Percentiles rank a stretch among this genome's conserved stretches.
phyloP scores from a whole-genome alignment of 2,888 invertebrate genomes.

The Synanthedon andrenaeformis region DNA sequence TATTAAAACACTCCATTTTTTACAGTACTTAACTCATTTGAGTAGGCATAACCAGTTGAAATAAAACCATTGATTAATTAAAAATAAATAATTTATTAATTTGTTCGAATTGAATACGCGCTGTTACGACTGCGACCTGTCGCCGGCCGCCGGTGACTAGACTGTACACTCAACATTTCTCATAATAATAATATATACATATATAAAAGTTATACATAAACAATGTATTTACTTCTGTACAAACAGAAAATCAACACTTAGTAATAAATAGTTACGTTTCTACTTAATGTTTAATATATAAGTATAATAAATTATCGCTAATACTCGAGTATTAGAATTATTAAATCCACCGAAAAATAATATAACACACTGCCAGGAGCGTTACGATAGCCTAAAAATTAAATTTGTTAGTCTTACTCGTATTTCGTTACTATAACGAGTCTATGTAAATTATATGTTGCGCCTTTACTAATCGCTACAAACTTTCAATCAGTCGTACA shows the following conservation, averaged over 20 bases:
- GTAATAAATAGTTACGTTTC: constrained; percentile 55
- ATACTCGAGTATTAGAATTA: constrained; percentile 70
- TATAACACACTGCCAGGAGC: constrained; percentile 57
- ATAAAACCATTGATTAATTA: constrained; percentile 42
- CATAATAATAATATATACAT: constrained; percentile 12
- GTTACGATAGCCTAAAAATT: constrained; percentile 49
- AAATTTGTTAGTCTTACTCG: constrained; percentile 55
- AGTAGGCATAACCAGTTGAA: constrained; percentile 8
- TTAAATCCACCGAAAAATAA: constrained; percentile 63
- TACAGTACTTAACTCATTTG: no score
- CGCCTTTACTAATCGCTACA: constrained; percentile 35
- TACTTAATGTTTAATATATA: constrained; percentile 45
- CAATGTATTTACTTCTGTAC: constrained; percentile 52
- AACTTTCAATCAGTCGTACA: constrained; percentile 25
- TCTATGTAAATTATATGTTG: constrained; percentile 23
- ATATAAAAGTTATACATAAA: constrained; percentile 41
- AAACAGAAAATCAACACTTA: constrained; percentile 68
- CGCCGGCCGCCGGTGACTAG: constrained; percentile 60
- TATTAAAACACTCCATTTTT: no score
- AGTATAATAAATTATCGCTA: constrained; percentile 57
- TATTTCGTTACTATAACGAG: constrained; percentile 41
- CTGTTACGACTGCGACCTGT: constrained; percentile 50
- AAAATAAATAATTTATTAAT: constrained; percentile 67
- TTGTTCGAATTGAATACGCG: constrained; percentile 50
- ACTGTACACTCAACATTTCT: constrained; percentile 67